Base-by-base conservation (phyloP, 2,888 invertebrate genomes). In the Mimachlamys varia region DNA sequence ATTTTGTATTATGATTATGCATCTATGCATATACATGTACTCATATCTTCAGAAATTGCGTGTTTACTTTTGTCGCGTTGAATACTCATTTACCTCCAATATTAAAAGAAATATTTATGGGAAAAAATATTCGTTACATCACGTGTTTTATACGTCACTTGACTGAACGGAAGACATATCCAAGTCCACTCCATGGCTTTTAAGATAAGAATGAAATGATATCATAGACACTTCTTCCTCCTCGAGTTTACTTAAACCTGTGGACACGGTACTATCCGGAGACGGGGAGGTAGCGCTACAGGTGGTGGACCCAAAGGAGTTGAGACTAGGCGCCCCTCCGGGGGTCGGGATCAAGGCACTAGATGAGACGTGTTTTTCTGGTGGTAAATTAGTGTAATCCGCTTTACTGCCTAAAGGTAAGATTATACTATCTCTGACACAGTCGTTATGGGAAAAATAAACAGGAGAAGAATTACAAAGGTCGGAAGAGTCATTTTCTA, bases 81-180 rank as follows among this genome's bases (percentile, higher is more conserved):
- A 62, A 7, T 62, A 62, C n/a, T 62, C 22, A 22, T 62, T 62
- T 5, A n/a, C n/a, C n/a, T n/a, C n/a, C n/a, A n/a, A n/a, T n/a
- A n/a, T 22, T 62, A 10, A 22, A 22, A 44, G 44, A 76, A 17
- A 76, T 76, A 33, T 10, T 15, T 19, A 27, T 33, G 33, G 27
- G 15, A 76, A 76, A 76, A 33, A 10, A 27, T 2, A 10, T n/a
- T 3, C 4, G 22, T 22, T n/a, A n/a, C 15, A 7, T n/a, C n/a
- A 90, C 58, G n/a, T 37, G 19, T 53, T 27, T 92, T 93, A 95
- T 7, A 96, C 95, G 49, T 96, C 96, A 91, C 96, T 96, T 27
- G 95, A 95, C 90, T 96, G 95, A 22, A 96, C 94, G 13, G 93
- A 92, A 17, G 94, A 95, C 92, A 96, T 92, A 91, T 96, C 96